A percentile compares a stretch with the other conserved stretches of the same genome.
Conservation (phyloP, 2,888 invertebrate species). For the Glyphotaelius pellucidus region DNA sequence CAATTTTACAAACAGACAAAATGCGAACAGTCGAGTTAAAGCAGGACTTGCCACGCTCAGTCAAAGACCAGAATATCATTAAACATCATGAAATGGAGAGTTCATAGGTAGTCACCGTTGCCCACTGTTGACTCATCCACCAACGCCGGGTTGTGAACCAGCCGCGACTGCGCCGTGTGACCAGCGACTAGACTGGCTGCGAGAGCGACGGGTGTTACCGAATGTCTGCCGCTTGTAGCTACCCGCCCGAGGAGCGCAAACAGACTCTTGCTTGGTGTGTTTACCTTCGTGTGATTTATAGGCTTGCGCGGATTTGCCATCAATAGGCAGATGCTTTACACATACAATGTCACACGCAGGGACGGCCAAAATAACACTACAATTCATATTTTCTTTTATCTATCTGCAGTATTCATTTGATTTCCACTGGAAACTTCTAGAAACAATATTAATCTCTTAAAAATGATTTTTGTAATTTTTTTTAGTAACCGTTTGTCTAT, state of each 20-base stretch:
- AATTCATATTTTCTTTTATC: background rate
- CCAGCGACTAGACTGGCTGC: background rate
- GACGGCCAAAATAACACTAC: background rate
- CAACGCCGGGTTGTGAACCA: too few species aligned
- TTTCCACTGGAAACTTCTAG: too few species aligned
- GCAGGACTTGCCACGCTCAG: too few species aligned
- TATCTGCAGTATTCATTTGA: too few species aligned
- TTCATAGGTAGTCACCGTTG: too few species aligned
- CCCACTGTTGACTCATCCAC: too few species aligned
- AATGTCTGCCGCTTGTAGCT: constrained; percentile 16
- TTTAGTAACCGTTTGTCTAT: too few species aligned
- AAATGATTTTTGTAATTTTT: too few species aligned
- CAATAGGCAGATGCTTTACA: constrained; percentile 67
- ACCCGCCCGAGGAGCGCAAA: constrained; percentile 37
- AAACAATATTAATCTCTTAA: too few species aligned
- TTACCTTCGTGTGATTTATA: constrained; percentile 79
- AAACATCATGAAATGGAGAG: background rate
- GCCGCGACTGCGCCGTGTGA: background rate
- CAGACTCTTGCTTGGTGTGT: constrained; percentile 68
- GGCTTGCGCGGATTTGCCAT: constrained; percentile 77
- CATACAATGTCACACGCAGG: constrained; percentile 29
- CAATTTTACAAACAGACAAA: too few species aligned
- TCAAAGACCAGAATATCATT: too few species aligned
- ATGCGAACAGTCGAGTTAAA: too few species aligned
- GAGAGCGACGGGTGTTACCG: constrained; percentile 17